Conservation (phyloP, 2,797 vertebrate genomes). For the Dipus sagitta region DNA sequence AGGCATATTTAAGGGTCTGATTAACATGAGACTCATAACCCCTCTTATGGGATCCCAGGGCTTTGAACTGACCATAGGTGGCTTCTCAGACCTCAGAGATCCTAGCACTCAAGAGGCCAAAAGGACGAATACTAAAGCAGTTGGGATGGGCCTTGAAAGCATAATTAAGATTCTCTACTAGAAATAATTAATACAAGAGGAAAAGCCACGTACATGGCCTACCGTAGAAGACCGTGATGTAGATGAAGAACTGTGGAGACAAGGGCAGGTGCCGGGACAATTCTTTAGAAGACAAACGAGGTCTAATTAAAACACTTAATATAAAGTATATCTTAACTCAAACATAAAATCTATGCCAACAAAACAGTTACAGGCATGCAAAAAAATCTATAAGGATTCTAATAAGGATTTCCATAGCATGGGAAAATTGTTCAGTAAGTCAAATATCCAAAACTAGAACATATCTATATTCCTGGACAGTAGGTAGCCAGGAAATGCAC, state of each 20-base stretch:
- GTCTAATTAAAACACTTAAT: conserved; percentile 55
- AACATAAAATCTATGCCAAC: conserved; percentile 32
- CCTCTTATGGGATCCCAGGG: not conserved
- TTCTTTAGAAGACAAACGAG: not conserved
- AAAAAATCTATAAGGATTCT: not conserved
- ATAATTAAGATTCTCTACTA: not conserved
- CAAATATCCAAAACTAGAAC: conserved; percentile 34
- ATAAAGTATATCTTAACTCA: conserved; percentile 18
- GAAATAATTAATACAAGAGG: not conserved
- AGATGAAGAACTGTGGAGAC: not conserved
- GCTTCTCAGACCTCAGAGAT: conserved; percentile 2
- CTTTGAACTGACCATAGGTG: not conserved
- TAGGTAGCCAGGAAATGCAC: not conserved
- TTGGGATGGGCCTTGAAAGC: not conserved
- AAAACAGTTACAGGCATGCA: not conserved
- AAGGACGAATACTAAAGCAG: not conserved
- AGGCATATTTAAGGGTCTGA: not conserved
- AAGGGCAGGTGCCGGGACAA: not conserved
- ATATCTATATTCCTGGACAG: not conserved
- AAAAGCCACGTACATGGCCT: not conserved
- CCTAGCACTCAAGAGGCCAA: not conserved
- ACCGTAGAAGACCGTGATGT: not conserved
- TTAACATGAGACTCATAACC: not conserved
- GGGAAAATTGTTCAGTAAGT: conserved; percentile 44
- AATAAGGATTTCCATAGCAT: conserved; percentile 5